These are phyloP conservation scores for Sebastes jordani DNA, from an alignment of 2,797 vertebrate genomes.

Conservation along the genomic window DNA sequence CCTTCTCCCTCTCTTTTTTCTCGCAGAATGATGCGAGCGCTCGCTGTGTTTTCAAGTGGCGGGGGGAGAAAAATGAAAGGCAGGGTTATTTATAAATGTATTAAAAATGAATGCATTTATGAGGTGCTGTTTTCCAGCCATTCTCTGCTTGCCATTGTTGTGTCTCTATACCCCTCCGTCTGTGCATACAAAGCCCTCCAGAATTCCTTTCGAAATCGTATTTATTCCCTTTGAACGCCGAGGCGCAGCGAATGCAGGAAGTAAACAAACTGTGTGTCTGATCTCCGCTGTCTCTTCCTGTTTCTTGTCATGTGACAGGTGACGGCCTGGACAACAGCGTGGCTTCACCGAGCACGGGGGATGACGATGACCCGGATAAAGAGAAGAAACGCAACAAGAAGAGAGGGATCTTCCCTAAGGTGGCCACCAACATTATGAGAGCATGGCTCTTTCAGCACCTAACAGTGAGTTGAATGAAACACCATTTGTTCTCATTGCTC, in stretches of 20 bases:
- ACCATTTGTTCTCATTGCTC: slow-evolving; percentile 3
- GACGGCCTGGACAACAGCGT: slow-evolving; percentile 99
- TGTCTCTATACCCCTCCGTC: slow-evolving; percentile 64
- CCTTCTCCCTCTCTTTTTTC: slow-evolving; percentile 49
- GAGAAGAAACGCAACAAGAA: slow-evolving; percentile 99
- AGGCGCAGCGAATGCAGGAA: slow-evolving; percentile 63
- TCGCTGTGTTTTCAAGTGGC: slow-evolving; percentile 69
- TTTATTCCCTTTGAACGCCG: slow-evolving; percentile 76
- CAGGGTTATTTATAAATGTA: slow-evolving; percentile 85
- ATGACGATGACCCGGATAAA: slow-evolving; percentile 99
- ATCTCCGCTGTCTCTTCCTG: slow-evolving; percentile 65
- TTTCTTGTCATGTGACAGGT: slow-evolving; percentile 87
- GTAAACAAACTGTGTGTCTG: slow-evolving; percentile 74
- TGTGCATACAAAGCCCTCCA: slow-evolving; percentile 75
- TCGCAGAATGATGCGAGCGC: slow-evolving; percentile 59
- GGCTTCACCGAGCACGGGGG: slow-evolving; percentile 98
- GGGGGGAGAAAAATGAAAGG: slow-evolving; percentile 73
- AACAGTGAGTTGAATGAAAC: slow-evolving; percentile 90
- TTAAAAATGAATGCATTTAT: slow-evolving; percentile 84
- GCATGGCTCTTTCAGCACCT: slow-evolving; percentile 99
- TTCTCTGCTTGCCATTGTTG: slow-evolving; percentile 77
- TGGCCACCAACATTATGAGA: slow-evolving; percentile 99
- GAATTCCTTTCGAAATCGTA: slow-evolving; percentile 74
- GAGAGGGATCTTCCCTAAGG: slow-evolving; percentile 99
- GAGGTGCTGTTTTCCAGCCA: slow-evolving; percentile 78